These are phyloP conservation scores for Anthopleura sola DNA, from an alignment of 64 coral and sea anemone species.

Conservation along the genomic window DNA sequence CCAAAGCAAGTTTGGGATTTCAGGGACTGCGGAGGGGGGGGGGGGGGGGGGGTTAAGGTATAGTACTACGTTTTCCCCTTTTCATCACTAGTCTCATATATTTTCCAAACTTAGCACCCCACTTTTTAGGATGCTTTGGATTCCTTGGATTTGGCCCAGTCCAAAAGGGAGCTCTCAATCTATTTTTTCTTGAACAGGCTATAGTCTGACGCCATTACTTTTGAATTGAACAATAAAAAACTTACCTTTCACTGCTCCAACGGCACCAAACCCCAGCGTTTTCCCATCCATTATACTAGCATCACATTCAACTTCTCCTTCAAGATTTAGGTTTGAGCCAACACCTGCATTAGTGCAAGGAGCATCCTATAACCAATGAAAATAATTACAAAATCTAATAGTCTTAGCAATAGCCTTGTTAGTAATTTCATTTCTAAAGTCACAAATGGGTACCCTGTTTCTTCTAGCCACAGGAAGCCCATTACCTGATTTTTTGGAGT, in stretches of 20 bases:
- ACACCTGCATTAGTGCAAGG: conserved; percentile 86
- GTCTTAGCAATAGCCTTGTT: not conserved
- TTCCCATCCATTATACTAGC: conserved; percentile 90
- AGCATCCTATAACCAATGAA: conserved; percentile 46
- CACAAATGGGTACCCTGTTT: not conserved
- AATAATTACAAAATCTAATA: not conserved
- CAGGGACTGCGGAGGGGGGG: no score
- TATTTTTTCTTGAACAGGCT: not conserved
- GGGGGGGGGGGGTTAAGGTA: not conserved
- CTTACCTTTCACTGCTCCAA: conserved; percentile 81
- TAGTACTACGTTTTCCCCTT: no score
- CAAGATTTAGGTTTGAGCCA: conserved; percentile 67
- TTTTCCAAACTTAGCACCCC: no score
- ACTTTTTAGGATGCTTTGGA: no score
- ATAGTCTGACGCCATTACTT: not conserved
- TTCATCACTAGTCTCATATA: no score
- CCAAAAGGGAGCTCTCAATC: no score
- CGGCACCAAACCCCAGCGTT: conserved; percentile 77
- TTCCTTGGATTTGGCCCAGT: no score
- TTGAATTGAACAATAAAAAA: not conserved
- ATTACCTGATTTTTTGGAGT: not conserved
- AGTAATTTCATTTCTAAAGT: not conserved
- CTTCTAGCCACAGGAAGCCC: not conserved
- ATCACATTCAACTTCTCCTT: conserved; percentile 88
- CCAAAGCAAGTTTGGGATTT: no score